A percentile compares a stretch with the other conserved stretches of the same genome.
Evolutionary conservation across 2,113 vertebrate species (phyloP).

Genomic region (Muscicapa adusta): DNA sequence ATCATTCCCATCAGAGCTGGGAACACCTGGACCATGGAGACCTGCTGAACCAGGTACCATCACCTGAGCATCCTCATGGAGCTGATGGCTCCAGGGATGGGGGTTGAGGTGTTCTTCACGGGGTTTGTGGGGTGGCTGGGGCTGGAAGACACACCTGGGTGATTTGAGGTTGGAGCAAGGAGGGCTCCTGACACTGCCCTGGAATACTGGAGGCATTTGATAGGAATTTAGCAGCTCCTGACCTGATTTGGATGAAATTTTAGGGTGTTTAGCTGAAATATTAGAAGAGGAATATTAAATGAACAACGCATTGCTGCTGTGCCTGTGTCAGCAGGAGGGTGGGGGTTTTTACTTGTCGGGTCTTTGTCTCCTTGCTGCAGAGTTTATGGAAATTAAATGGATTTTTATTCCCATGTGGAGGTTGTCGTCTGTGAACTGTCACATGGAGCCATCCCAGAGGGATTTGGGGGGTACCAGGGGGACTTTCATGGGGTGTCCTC

Average conservation of each 20-base stretch:
- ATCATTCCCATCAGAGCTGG: neutral
- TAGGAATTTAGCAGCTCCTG: neutral
- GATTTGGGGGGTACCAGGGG: neutral
- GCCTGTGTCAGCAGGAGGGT: accelerated
- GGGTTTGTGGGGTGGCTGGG: neutral
- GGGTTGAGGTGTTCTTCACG: accelerated
- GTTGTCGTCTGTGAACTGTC: neutral
- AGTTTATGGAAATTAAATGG: constrained; percentile 42
- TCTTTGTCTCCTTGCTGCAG: neutral
- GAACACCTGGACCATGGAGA: accelerated
- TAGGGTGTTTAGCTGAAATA: neutral
- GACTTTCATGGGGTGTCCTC: accelerated
- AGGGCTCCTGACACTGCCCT: neutral
- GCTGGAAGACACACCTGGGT: accelerated
- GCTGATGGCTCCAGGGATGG: neutral
- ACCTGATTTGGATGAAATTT: neutral
- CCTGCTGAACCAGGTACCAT: neutral
- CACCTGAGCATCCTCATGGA: accelerated
- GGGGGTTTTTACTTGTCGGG: neutral
- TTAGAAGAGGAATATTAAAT: neutral
- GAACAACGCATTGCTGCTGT: accelerated
- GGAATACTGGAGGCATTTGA: neutral
- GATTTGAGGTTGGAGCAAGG: neutral
- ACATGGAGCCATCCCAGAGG: accelerated
- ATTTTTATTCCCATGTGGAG: neutral